Percentiles rank a stretch among this genome's conserved stretches.
phyloP scores from a whole-genome alignment of 2,888 invertebrate species.

The Elysia crispata region DNA sequence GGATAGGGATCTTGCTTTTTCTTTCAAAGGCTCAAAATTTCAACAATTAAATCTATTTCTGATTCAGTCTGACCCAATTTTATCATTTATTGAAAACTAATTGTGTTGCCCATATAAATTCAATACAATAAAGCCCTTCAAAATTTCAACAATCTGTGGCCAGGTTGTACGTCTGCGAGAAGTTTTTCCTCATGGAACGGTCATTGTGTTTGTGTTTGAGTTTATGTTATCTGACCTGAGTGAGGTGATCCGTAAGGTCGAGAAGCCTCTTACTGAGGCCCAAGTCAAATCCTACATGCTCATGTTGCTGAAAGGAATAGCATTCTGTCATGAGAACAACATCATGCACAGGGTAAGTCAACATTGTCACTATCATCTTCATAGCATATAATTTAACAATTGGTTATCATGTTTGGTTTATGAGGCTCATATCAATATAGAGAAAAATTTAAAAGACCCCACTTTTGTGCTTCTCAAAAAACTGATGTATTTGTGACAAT shows the following conservation, averaged over 20 bases:
- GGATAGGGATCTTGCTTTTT: background rate
- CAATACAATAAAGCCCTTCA: too few species aligned
- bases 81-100: too few species aligned
- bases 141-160: slow-evolving; percentile 28
- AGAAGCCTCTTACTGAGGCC: slow-evolving; percentile 83
- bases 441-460: too few species aligned
- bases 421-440: too few species aligned
- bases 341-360: slow-evolving; percentile 93
- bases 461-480: too few species aligned
- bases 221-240: slow-evolving; percentile 87
- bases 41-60: too few species aligned
- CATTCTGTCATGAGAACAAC: slow-evolving; percentile 90
- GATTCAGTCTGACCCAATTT: too few species aligned
- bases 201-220: slow-evolving; percentile 93
- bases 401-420: too few species aligned
- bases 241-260: slow-evolving; percentile 77
- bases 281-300: slow-evolving; percentile 89
- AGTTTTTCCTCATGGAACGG: slow-evolving; percentile 92
- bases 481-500: too few species aligned
- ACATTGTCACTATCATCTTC: too few species aligned
- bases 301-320: slow-evolving; percentile 93
- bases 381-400: too few species aligned
- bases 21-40: background rate
- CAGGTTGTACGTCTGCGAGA: slow-evolving; percentile 92
- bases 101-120: too few species aligned